Conservation (phyloP, 2,797 vertebrate genomes). For the Microhierax caerulescens region DNA sequence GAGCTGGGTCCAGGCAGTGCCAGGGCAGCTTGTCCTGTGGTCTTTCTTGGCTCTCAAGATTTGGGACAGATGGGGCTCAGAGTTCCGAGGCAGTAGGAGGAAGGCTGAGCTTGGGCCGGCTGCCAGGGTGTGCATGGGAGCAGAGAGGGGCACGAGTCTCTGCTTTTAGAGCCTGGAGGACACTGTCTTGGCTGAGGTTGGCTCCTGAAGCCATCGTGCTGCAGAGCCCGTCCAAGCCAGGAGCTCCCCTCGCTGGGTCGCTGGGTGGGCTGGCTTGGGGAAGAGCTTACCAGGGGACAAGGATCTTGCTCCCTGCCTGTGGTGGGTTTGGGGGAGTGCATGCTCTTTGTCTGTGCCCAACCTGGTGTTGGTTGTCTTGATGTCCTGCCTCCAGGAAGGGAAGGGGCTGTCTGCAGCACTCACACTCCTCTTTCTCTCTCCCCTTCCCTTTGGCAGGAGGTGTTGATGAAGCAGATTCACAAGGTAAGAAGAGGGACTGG, state of each 20-base stretch:
- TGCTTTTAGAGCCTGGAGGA: neutral
- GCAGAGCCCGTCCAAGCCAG: neutral
- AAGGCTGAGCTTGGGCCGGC: neutral
- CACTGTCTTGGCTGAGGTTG: neutral
- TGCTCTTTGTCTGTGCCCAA: neutral
- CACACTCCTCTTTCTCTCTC: neutral
- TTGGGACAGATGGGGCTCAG: neutral
- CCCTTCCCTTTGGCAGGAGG: conserved; percentile 81
- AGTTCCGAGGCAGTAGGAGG: neutral
- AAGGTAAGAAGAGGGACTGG: conserved; percentile 86
- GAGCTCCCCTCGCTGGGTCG: neutral
- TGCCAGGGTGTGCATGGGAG: neutral
- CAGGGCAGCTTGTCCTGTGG: neutral
- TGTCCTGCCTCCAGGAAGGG: neutral
- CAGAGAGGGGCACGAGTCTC: neutral
- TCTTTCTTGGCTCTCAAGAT: conserved; percentile 41
- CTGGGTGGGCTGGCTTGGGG: neutral
- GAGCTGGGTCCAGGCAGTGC: neutral
- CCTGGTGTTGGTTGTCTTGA: neutral
- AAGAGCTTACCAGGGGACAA: neutral
- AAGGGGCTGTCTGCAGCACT: neutral
- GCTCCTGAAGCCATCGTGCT: neutral
- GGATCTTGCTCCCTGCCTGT: neutral
- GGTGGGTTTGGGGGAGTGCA: neutral
- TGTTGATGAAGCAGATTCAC: conserved; percentile 99